A percentile compares a stretch with the other conserved stretches of the same genome.
phyloP scores from a whole-genome alignment of 2,888 invertebrate species.

The Creontiades dilutus region DNA sequence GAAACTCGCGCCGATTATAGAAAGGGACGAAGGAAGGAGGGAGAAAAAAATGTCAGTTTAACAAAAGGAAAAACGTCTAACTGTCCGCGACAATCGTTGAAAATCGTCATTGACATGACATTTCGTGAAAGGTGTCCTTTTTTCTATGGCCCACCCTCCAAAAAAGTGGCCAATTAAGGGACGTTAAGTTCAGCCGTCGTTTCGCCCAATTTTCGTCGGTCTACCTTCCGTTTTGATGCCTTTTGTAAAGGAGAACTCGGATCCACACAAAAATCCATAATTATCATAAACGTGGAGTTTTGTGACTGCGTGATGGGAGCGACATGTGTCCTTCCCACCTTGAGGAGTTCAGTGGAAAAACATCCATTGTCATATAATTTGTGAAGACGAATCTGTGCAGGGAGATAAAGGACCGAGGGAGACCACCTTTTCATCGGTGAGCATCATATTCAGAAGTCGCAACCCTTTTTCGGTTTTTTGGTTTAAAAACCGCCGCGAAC shows the following conservation, averaged over 20 bases:
- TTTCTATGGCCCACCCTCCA: neutral
- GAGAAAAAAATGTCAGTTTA: slow-evolving; percentile 6
- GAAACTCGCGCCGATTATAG: slow-evolving; percentile 21
- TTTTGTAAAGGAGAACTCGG: neutral
- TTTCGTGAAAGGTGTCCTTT: slow-evolving; percentile 44
- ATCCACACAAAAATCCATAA: slow-evolving; percentile 5
- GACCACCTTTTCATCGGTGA: slow-evolving; percentile 37
- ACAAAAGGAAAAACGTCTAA: slow-evolving; percentile 33
- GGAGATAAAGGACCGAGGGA: neutral
- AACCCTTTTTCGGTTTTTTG: neutral
- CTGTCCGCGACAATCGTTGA: slow-evolving; percentile 40
- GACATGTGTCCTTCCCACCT: neutral
- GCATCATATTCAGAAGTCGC: slow-evolving; percentile 33
- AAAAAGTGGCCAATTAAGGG: slow-evolving; percentile 21
- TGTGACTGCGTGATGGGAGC: slow-evolving; percentile 23
- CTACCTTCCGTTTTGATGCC: slow-evolving; percentile 7
- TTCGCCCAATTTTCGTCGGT: neutral
- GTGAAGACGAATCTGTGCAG: neutral
- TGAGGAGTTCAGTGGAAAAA: neutral
- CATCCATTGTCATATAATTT: neutral
- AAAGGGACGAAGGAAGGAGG: neutral
- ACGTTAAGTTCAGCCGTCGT: slow-evolving; percentile 16
- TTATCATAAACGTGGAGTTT: slow-evolving; percentile 31
- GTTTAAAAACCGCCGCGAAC: neutral
- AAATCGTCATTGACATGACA: slow-evolving; percentile 42